Conservation (phyloP, 2,888 invertebrate species). For the Serripes groenlandicus region DNA sequence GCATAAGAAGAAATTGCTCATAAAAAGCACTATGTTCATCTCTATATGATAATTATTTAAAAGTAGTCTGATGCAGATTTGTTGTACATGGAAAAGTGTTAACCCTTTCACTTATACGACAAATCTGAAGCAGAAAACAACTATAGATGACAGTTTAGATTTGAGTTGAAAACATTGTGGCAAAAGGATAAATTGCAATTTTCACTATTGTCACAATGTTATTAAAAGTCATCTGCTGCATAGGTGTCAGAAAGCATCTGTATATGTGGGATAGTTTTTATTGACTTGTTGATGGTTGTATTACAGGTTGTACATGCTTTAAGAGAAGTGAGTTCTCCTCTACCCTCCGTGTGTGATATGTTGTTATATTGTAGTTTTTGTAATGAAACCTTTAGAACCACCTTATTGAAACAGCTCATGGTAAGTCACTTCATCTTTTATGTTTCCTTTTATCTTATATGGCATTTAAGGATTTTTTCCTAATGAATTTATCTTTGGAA, state of each 20-base stretch:
- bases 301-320: constrained; percentile 85
- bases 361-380: constrained; percentile 85
- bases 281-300: background rate
- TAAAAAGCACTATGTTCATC: background rate
- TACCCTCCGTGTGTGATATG: constrained; percentile 84
- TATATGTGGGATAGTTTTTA: background rate
- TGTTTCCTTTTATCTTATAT: too few species aligned
- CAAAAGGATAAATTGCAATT: background rate
- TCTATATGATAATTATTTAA: too few species aligned
- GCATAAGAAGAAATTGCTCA: background rate
- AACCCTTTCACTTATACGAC: too few species aligned
- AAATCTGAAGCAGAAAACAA: too few species aligned
- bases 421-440: too few species aligned
- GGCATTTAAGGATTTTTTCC: too few species aligned
- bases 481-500: too few species aligned
- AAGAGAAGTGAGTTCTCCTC: constrained; percentile 82
- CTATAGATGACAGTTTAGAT: too few species aligned
- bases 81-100: too few species aligned
- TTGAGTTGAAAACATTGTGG: background rate
- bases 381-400: constrained; percentile 84
- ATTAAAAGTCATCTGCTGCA: background rate
- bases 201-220: background rate
- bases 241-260: background rate
- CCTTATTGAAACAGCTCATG: constrained; percentile 85
- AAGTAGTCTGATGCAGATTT: too few species aligned